A percentile compares a stretch with the other conserved stretches of the same genome.
Conservation (phyloP, 2,113 vertebrate species). For the Lucifuga dentata region DNA sequence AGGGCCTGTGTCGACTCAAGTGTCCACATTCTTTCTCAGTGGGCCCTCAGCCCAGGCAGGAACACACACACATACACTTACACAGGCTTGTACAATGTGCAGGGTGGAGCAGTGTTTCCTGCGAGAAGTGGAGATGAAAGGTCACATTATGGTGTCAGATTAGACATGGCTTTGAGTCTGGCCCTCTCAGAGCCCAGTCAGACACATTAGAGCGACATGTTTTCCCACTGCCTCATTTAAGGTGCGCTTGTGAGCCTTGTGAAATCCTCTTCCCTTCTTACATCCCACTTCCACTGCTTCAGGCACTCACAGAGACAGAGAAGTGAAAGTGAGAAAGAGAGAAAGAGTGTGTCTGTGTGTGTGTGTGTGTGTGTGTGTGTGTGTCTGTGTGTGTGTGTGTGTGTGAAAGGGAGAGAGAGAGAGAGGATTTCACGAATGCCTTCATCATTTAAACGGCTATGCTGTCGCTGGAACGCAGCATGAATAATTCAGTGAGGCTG, state of each 20-base stretch:
- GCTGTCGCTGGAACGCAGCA: constrained; percentile 79
- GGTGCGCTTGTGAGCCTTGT: constrained; percentile 69
- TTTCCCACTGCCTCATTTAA: constrained; percentile 71
- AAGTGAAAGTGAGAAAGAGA: constrained; percentile 55
- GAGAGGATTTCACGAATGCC: constrained; percentile 78
- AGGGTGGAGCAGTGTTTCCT: constrained; percentile 63
- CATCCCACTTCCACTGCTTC: constrained; percentile 71
- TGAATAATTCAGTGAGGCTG: constrained; percentile 85
- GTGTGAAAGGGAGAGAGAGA: constrained; percentile 53
- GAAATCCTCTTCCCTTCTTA: constrained; percentile 75
- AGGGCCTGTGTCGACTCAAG: constrained; percentile 63
- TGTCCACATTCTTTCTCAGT: constrained; percentile 65
- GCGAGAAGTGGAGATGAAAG: constrained; percentile 71
- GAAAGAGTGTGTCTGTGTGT: constrained; percentile 21
- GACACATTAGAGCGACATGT: constrained; percentile 75
- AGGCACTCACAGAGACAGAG: constrained; percentile 65
- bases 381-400: constrained; percentile 24
- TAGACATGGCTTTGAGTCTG: constrained; percentile 61
- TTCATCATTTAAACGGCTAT: constrained; percentile 85
- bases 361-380: constrained; percentile 31
- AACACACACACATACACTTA: constrained; percentile 28
- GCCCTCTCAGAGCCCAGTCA: constrained; percentile 50
- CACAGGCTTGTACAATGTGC: constrained; percentile 27
- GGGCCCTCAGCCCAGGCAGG: constrained; percentile 18
- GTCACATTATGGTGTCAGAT: constrained; percentile 72